Evolutionary conservation across 2,888 invertebrate species (phyloP).

Genomic region (Osmoderma eremita): DNA sequence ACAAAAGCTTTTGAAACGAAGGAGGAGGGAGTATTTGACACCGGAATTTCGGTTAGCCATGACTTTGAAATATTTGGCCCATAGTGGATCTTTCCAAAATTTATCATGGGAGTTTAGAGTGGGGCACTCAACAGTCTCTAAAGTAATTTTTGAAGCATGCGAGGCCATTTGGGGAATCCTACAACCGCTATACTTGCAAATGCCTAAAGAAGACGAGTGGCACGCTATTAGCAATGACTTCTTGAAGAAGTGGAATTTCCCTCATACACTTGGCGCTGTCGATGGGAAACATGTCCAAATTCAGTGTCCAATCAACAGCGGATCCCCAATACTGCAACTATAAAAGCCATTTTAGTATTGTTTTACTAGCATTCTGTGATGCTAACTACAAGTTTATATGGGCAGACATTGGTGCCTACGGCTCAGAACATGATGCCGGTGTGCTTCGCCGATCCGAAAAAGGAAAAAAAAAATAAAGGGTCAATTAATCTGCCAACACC

Average conservation of each 20-base stretch:
- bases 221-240: not conserved
- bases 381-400: slow-evolving; percentile 6
- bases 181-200: slow-evolving; percentile 2
- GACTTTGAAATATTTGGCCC: no score
- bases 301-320: slow-evolving; percentile 18
- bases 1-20: slow-evolving; percentile 6
- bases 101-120: slow-evolving; percentile 14
- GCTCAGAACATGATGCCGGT: not conserved
- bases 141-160: slow-evolving; percentile 5
- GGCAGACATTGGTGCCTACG: slow-evolving; percentile 14
- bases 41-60: slow-evolving; percentile 15
- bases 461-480: not conserved
- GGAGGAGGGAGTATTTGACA: not conserved
- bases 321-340: slow-evolving; percentile 37
- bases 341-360: slow-evolving; percentile 34
- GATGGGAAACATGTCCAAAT: not conserved
- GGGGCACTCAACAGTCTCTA: slow-evolving; percentile 11
- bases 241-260: not conserved
- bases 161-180: slow-evolving; percentile 5
- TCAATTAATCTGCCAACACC: not conserved
- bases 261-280: not conserved
- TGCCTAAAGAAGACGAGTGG: not conserved
- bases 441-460: not conserved
- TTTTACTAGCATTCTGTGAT: slow-evolving; percentile 17
- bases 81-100: slow-evolving; percentile 16